Evolutionary conservation across 2,797 vertebrate species (phyloP), one percentile per base, ranked within the genome.

Genomic region (Crypturellus tataupa): DNA sequence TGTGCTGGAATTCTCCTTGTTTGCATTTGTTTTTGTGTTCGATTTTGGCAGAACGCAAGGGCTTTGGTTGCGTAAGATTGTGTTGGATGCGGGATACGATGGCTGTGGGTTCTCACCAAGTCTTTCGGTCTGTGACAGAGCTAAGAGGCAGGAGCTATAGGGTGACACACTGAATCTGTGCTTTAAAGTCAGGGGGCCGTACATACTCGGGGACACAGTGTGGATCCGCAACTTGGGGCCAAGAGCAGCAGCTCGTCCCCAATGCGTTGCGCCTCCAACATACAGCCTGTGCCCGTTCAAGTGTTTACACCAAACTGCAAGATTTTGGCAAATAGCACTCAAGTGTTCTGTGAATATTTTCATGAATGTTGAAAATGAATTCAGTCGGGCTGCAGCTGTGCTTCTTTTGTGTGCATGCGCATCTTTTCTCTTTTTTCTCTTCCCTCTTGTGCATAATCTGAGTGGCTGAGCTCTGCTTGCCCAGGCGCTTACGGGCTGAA

Each of bases 341-440:
- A 92, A 91, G 90, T 91, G 92, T 95, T 95, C 95, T 46, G 84
- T 94, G 95, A 96, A 96, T 96, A 90, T 96, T 96, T 96, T 97
- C 85, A 94, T 95, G 95, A 97, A 96, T 95, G 95, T 96, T 94
- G 88, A 96, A 97, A 97, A 97, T 94, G 94, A 97, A 95, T 93
- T 97, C 78, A 51, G 86, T 96, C 94, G 88, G 93, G 95, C 94
- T 97, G 96, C 97, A 97, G 97, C 97, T 97, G 97, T 92, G 91
- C 82, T 95, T 87, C 94, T 87, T 96, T 97, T 97, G 96, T 97
- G 56, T 94, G 71, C 91, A 89, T 94, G 81, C 92, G 94, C 85
- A 42, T 94, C 71, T 71, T 87, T 88, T 89, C 94, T 86, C 70
- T 17, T 13, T 39, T 31, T 35, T 23, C n/a, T 73, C 80, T 40